Evolutionary conservation across 2,888 invertebrate species (phyloP).

Genomic region (Campaea margaritaria): DNA sequence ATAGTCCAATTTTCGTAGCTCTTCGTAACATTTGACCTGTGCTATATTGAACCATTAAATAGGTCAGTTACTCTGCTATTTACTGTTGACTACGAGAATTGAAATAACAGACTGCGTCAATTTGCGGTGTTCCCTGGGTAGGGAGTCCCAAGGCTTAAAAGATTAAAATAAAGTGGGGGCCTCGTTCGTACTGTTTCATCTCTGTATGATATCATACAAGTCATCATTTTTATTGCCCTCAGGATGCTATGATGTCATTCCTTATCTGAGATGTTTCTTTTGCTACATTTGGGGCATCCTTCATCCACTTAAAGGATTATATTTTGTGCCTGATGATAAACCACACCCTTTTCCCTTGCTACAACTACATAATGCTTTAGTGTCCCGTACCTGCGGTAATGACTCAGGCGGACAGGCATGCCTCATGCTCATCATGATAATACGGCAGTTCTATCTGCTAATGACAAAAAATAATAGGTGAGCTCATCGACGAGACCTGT

Average conservation of each 20-base stretch:
- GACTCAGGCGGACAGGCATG: constrained; percentile 56
- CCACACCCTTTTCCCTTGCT: constrained; percentile 54
- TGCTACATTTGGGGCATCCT: constrained; percentile 33
- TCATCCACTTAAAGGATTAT: constrained; percentile 2
- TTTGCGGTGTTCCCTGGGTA: constrained; percentile 33
- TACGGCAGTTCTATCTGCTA: constrained; percentile 50
- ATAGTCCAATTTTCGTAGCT: constrained; percentile 13
- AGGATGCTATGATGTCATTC: constrained; percentile 56
- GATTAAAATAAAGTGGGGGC: constrained; percentile 43
- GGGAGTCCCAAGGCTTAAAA: constrained; percentile 41
- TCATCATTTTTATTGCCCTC: constrained; percentile 54
- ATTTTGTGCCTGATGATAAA: constrained; percentile 28
- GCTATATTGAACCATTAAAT: not conserved
- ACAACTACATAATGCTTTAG: constrained; percentile 41
- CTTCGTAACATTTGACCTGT: not conserved
- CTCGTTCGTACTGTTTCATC: constrained; percentile 45
- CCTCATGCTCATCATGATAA: constrained; percentile 53
- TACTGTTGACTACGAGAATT: constrained; percentile 12
- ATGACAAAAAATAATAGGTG: constrained; percentile 66
- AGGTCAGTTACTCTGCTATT: not conserved
- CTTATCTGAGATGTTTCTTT: constrained; percentile 43
- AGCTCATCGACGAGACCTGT: constrained; percentile 59
- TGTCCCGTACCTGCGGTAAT: constrained; percentile 38
- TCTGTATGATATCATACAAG: constrained; percentile 56
- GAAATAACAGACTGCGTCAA: constrained; percentile 27